phyloP scores from a whole-genome alignment of 53 echinoderm and acorn worm species.

The Glandiceps talaboti region DNA sequence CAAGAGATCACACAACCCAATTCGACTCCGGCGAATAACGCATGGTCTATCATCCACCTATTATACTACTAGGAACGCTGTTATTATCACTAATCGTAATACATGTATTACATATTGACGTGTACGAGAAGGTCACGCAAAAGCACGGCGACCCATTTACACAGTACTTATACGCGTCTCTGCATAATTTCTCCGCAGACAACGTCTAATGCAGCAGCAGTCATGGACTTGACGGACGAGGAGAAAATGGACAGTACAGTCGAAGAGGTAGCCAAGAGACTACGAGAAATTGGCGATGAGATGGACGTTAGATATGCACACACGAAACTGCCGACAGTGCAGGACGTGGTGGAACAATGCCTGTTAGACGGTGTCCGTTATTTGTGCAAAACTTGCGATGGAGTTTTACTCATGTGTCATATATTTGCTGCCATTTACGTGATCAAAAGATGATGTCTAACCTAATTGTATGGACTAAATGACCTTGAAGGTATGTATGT shows the following conservation, averaged over 20 bases:
- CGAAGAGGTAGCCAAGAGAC: background rate
- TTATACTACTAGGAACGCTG: too few species aligned
- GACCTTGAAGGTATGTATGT: background rate
- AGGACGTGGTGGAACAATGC: background rate
- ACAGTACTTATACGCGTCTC: background rate
- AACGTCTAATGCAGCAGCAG: background rate
- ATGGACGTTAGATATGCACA: background rate
- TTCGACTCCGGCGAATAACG: too few species aligned
- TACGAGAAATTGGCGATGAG: background rate
- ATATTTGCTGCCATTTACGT: background rate
- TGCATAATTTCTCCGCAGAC: background rate
- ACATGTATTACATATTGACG: background rate
- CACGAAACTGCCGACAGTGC: background rate
- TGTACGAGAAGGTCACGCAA: background rate
- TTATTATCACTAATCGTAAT: too few species aligned
- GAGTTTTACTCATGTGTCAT: background rate
- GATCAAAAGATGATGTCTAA: background rate
- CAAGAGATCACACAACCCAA: too few species aligned
- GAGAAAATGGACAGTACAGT: background rate
- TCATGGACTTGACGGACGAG: background rate
- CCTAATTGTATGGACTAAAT: background rate
- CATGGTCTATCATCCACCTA: too few species aligned
- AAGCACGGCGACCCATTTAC: background rate
- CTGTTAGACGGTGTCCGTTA: background rate
- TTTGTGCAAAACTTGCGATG: background rate